These are phyloP conservation scores for Coremacera marginata DNA, from an alignment of 2,888 invertebrate species.

Conservation along the genomic window DNA sequence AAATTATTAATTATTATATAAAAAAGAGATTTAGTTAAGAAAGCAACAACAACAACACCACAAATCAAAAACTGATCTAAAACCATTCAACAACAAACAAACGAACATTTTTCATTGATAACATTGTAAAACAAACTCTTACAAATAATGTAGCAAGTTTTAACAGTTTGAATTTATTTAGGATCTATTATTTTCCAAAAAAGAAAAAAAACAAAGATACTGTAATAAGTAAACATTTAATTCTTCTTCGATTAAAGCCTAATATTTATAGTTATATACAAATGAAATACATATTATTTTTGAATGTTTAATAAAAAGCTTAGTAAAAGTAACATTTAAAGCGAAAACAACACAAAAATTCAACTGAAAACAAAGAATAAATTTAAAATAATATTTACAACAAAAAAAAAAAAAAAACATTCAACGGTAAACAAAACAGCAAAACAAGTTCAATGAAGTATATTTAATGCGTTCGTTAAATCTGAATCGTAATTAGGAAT, in stretches of 20 bases:
- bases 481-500: conserved; percentile 42
- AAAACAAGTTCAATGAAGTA: conserved; percentile 13
- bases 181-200: neutral
- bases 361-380: neutral
- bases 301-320: neutral
- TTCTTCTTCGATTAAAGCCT: conserved; percentile 9
- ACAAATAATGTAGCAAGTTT: neutral
- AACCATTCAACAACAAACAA: neutral
- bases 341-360: conserved; percentile 4
- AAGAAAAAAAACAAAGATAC: neutral
- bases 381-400: neutral
- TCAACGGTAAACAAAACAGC: conserved; percentile 17
- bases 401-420: neutral
- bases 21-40: neutral
- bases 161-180: neutral
- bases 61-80: neutral
- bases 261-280: neutral
- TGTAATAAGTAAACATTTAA: conserved; percentile 29
- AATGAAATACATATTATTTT: neutral
- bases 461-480: conserved; percentile 22
- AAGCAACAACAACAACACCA: neutral
- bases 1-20: neutral
- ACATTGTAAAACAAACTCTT: neutral
- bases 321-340: neutral
- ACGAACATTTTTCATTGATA: neutral